Evolutionary conservation across 2,113 vertebrate genomes (phyloP).

Genomic region (Ictalurus furcatus): DNA sequence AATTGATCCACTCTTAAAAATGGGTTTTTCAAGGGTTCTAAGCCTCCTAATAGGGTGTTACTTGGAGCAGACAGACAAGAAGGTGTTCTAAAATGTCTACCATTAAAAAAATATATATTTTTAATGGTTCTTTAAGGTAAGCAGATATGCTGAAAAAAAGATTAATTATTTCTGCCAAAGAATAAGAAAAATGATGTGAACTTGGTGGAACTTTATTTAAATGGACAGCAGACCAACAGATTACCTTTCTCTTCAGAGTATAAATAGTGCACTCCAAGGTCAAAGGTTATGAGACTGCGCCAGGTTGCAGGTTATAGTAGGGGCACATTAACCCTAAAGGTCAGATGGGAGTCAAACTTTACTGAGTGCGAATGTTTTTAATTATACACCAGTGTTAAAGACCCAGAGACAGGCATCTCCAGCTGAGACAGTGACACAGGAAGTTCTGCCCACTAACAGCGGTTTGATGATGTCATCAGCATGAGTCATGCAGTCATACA

Average conservation of each 20-base stretch:
- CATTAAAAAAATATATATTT: neutral
- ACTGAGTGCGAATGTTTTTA: neutral
- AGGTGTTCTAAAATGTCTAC: neutral
- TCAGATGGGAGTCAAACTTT: neutral
- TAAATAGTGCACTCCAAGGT: neutral
- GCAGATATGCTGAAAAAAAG: neutral
- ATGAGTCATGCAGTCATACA: neutral
- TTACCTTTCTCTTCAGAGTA: neutral
- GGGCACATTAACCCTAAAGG: neutral
- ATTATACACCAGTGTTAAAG: neutral
- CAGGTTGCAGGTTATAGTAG: neutral
- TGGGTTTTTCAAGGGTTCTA: neutral
- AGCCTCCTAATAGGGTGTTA: too few species aligned
- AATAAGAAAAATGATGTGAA: neutral
- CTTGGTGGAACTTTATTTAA: neutral
- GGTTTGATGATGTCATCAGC: slow-evolving; percentile 16
- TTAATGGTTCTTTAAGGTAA: neutral
- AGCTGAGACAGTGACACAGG: neutral
- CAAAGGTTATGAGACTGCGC: slow-evolving; percentile 2
- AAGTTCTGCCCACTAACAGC: neutral
- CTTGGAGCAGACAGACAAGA: neutral
- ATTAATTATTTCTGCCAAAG: neutral
- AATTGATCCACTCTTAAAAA: neutral
- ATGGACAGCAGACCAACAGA: neutral
- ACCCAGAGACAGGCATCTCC: neutral